phyloP scores from a whole-genome alignment of 2,888 invertebrate genomes.

The Xylocampa areola region DNA sequence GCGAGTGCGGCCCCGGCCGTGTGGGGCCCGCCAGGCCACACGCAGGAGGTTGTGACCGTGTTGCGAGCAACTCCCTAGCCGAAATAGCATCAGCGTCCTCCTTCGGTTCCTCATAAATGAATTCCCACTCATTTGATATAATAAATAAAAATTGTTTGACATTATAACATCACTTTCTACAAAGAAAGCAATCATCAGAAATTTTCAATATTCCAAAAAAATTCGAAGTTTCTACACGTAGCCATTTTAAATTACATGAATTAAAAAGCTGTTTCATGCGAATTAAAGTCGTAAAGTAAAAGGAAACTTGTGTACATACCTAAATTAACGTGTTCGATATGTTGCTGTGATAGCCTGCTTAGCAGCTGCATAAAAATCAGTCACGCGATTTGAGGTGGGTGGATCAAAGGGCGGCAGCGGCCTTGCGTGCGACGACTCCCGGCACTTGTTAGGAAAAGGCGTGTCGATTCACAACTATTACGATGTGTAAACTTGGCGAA shows the following conservation, averaged over 20 bases:
- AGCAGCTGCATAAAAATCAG: slow-evolving; percentile 81
- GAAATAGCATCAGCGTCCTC: slow-evolving; percentile 82
- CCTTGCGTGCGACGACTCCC: slow-evolving; percentile 88
- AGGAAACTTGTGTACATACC: slow-evolving; percentile 50
- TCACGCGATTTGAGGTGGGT: slow-evolving; percentile 89
- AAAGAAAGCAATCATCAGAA: slow-evolving; percentile 21
- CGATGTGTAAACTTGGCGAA: slow-evolving; percentile 66
- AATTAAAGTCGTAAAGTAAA: slow-evolving; percentile 24
- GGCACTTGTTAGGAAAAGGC: slow-evolving; percentile 90
- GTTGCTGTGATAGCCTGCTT: slow-evolving; percentile 63
- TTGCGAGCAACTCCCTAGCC: slow-evolving; percentile 88
- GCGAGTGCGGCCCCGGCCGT: slow-evolving; percentile 88
- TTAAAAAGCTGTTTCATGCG: slow-evolving; percentile 28
- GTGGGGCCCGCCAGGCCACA: slow-evolving; percentile 90
- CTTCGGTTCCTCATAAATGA: slow-evolving; percentile 64
- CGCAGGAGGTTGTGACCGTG: slow-evolving; percentile 91
- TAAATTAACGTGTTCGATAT: slow-evolving; percentile 57
- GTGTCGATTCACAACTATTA: slow-evolving; percentile 86
- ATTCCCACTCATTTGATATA: slow-evolving; percentile 65
- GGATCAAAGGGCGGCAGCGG: slow-evolving; percentile 89
- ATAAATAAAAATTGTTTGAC: slow-evolving; percentile 6
- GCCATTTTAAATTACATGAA: slow-evolving; percentile 48
- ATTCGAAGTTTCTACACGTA: slow-evolving; percentile 31
- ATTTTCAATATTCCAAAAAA: slow-evolving; percentile 22
- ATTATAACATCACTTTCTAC: slow-evolving; percentile 8